phyloP scores from a whole-genome alignment of 2,113 vertebrate genomes.

The Ceyx margarethae region DNA sequence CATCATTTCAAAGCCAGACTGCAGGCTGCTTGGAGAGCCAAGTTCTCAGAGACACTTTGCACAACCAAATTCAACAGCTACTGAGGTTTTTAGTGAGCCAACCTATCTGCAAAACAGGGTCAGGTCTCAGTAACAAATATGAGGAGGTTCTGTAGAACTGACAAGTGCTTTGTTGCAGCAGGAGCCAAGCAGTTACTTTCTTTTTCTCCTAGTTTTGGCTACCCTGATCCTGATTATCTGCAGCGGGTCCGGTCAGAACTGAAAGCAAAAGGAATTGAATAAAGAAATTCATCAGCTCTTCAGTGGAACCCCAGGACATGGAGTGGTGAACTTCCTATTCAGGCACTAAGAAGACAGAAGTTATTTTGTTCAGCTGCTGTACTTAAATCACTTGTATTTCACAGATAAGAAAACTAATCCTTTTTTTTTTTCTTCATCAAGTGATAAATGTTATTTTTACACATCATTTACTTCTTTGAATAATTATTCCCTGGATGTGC shows the following conservation, averaged over 20 bases:
- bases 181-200: neutral
- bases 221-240: slow-evolving; percentile 76
- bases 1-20: neutral
- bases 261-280: slow-evolving; percentile 80
- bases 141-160: neutral
- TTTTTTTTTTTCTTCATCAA: neutral
- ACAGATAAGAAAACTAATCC: neutral
- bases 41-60: neutral
- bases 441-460: neutral
- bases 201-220: slow-evolving; percentile 72
- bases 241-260: slow-evolving; percentile 73
- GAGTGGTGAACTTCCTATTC: neutral
- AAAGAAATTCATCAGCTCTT: neutral
- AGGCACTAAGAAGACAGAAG: neutral
- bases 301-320: neutral
- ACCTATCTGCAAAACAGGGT: neutral
- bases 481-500: neutral
- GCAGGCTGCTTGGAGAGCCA: neutral
- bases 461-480: neutral
- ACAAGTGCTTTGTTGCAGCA: neutral
- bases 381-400: neutral
- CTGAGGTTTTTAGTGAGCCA: neutral
- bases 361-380: neutral
- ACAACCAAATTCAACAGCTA: neutral
- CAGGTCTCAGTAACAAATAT: neutral